phyloP scores from a whole-genome alignment of 64 coral and sea anemone species.

The Montipora efflorescens region DNA sequence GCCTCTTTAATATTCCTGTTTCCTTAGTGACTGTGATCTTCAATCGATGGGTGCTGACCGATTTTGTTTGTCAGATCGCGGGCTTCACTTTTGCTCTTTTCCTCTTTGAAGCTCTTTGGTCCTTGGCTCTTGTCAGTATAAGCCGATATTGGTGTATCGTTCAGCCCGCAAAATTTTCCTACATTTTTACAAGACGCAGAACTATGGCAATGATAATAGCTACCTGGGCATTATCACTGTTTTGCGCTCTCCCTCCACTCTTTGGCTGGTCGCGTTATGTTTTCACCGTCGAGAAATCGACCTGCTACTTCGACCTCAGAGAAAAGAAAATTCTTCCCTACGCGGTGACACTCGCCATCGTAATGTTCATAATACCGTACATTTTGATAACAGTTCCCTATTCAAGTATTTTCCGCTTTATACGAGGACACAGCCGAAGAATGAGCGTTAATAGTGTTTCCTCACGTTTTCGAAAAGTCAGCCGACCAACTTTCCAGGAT shows the following conservation, averaged over 20 bases:
- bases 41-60: conserved; percentile 45
- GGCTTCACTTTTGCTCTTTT: conserved; percentile 85
- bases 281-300: conserved; percentile 66
- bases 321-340: conserved; percentile 59
- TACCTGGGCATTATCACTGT: conserved; percentile 74
- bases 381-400: conserved; percentile 81
- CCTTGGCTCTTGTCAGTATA: conserved; percentile 84
- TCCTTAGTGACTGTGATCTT: conserved; percentile 80
- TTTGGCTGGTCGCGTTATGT: conserved; percentile 70
- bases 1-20: conserved; percentile 85
- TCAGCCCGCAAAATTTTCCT: conserved; percentile 77
- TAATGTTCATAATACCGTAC: conserved; percentile 76
- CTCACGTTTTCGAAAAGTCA: conserved; percentile 49
- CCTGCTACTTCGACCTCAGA: conserved; percentile 64
- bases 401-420: conserved; percentile 86
- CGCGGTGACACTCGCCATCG: conserved; percentile 70
- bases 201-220: conserved; percentile 70
- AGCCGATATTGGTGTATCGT: conserved; percentile 97
- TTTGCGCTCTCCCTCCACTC: conserved; percentile 75
- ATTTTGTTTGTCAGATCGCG: conserved; percentile 60
- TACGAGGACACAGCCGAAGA: conserved; percentile 73
- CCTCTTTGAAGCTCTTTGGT: conserved; percentile 87
- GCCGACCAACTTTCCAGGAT: conserved; percentile 77
- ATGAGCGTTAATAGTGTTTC: conserved; percentile 62
- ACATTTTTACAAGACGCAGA: conserved; percentile 73